These are phyloP conservation scores for Reinhardtius hippoglossoides DNA, from an alignment of 2,113 vertebrate genomes.

Conservation along the genomic window DNA sequence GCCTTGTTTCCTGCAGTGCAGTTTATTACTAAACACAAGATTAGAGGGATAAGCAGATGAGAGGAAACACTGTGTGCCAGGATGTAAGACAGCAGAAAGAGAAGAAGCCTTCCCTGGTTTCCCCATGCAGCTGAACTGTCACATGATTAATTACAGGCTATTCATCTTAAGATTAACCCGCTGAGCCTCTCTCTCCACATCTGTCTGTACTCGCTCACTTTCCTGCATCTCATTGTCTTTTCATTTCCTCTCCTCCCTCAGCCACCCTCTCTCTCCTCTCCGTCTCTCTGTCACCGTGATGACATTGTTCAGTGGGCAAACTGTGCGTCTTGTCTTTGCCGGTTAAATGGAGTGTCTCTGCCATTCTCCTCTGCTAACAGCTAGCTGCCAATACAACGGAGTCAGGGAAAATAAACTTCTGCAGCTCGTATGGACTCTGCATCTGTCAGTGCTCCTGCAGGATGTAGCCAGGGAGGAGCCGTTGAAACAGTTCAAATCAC, in stretches of 20 bases:
- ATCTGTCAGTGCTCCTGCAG: neutral
- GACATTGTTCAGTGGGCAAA: slow-evolving; percentile 26
- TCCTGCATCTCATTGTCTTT: slow-evolving; percentile 33
- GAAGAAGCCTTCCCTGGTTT: slow-evolving; percentile 25
- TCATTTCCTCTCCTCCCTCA: slow-evolving; percentile 19
- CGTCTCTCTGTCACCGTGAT: slow-evolving; percentile 20
- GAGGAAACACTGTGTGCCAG: slow-evolving; percentile 15
- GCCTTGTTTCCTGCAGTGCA: slow-evolving; percentile 18
- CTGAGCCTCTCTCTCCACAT: slow-evolving; percentile 41
- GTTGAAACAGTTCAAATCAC: neutral
- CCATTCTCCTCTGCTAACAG: neutral
- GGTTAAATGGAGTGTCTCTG: slow-evolving; percentile 21
- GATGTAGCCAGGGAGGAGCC: too few relatives aligned
- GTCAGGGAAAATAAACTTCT: neutral
- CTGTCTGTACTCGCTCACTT: slow-evolving; percentile 13
- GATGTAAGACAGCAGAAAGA: slow-evolving; percentile 27
- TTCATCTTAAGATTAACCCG: slow-evolving; percentile 60
- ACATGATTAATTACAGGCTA: slow-evolving; percentile 66
- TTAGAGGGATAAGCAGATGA: slow-evolving; percentile 38
- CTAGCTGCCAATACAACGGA: slow-evolving; percentile 13
- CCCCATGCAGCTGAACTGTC: slow-evolving; percentile 41
- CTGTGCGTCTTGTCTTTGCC: slow-evolving; percentile 13
- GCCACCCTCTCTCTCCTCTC: neutral
- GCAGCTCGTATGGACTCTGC: neutral
- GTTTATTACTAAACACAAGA: slow-evolving; percentile 31